These are phyloP conservation scores for Phenganax subtilis DNA, from an alignment of 92 coral and sea anemone genomes.

Conservation along the genomic window DNA sequence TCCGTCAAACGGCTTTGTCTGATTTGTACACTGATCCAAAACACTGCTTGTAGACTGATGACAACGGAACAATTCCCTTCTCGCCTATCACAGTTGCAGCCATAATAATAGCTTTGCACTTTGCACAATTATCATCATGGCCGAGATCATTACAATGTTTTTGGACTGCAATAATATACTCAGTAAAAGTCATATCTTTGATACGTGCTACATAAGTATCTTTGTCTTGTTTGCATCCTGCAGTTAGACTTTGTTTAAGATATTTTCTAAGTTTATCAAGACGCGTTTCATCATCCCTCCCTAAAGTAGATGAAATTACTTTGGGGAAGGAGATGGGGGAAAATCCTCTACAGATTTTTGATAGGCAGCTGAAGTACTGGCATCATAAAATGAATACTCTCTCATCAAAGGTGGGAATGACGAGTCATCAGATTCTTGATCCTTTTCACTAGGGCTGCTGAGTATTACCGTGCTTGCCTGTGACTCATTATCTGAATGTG, in stretches of 20 bases:
- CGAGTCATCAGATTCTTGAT: too few species aligned
- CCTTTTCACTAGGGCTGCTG: too few species aligned
- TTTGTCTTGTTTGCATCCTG: slow-evolving; percentile 20
- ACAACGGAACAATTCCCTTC: slow-evolving; percentile 38
- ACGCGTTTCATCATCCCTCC: slow-evolving; percentile 6
- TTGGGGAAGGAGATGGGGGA: background rate
- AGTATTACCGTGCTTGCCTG: background rate
- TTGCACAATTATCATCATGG: slow-evolving; percentile 14
- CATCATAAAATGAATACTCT: too few species aligned
- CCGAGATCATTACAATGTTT: slow-evolving; percentile 25
- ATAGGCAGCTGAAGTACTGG: background rate
- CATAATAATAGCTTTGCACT: slow-evolving; percentile 13
- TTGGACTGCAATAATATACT: slow-evolving; percentile 34
- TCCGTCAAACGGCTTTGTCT: slow-evolving; percentile 41
- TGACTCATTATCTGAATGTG: background rate
- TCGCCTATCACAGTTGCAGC: slow-evolving; percentile 8
- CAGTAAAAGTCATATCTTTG: slow-evolving; percentile 33
- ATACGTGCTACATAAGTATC: slow-evolving; percentile 31
- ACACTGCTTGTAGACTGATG: slow-evolving; percentile 35
- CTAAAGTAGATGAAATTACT: background rate
- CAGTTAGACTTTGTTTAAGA: slow-evolving; percentile 29
- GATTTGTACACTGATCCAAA: slow-evolving; percentile 34
- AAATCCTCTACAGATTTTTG: background rate
- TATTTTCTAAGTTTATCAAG: slow-evolving; percentile 34
- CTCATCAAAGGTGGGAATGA: too few species aligned